Evolutionary conservation across 2,888 invertebrate species (phyloP).

Genomic region (Drosophila borborema): DNA sequence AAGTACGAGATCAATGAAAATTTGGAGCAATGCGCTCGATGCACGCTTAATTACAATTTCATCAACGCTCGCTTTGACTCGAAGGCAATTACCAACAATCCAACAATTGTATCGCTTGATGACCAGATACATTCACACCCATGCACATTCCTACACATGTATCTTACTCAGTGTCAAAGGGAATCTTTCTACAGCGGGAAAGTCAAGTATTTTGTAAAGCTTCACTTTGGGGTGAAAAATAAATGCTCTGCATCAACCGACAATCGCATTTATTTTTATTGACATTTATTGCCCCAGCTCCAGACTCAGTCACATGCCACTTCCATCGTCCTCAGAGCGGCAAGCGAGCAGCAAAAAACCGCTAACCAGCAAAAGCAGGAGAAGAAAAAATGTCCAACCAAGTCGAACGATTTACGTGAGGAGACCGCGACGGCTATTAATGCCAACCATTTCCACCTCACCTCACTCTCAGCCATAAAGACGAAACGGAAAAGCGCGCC

Average conservation of each 20-base stretch:
- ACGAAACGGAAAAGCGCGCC: slow-evolving; percentile 59
- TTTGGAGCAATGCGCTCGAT: slow-evolving; percentile 18
- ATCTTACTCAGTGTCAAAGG: slow-evolving; percentile 46
- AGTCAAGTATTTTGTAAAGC: slow-evolving; percentile 45
- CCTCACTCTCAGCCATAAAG: slow-evolving; percentile 19
- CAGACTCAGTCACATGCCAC: background rate
- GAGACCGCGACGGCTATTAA: slow-evolving; percentile 72
- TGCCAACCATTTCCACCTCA: slow-evolving; percentile 44
- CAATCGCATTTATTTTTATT: slow-evolving; percentile 74
- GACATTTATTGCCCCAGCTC: slow-evolving; percentile 57
- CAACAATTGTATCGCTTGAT: slow-evolving; percentile 46
- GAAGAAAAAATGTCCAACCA: slow-evolving; percentile 52
- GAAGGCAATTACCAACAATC: slow-evolving; percentile 59
- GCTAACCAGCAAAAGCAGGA: slow-evolving; percentile 39
- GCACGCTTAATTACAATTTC: slow-evolving; percentile 46
- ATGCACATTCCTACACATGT: slow-evolving; percentile 10
- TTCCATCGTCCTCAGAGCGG: background rate
- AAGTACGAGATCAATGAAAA: slow-evolving; percentile 47
- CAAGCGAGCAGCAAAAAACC: slow-evolving; percentile 30
- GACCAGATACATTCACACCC: slow-evolving; percentile 31
- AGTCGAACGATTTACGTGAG: slow-evolving; percentile 71
- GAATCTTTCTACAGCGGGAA: slow-evolving; percentile 49
- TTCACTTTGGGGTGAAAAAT: slow-evolving; percentile 49
- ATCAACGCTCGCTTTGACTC: slow-evolving; percentile 44
- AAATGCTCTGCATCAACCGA: slow-evolving; percentile 62